Evolutionary conservation across 2,797 vertebrate genomes (phyloP).

Genomic region (Anniella stebbinsi): DNA sequence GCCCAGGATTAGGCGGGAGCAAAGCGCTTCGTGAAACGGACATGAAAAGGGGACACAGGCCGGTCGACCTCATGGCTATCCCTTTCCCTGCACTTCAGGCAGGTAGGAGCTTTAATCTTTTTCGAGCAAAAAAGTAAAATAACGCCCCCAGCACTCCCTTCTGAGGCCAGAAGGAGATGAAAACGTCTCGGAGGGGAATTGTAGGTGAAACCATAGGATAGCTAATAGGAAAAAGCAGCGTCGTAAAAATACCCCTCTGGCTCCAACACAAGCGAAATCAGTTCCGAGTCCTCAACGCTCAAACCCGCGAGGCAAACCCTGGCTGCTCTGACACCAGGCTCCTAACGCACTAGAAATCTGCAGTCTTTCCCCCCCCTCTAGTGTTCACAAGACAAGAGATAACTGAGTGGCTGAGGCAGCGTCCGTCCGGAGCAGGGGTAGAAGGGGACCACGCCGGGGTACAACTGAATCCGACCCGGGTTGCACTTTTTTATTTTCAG

Average conservation of each 20-base stretch:
- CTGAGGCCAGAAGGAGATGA: not conserved
- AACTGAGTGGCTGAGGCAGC: not conserved
- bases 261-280: not conserved
- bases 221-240: not conserved
- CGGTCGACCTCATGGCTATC: not conserved
- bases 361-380: not conserved
- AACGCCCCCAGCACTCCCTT: not conserved
- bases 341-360: fast-evolving
- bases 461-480: not conserved
- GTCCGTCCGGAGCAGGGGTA: not conserved
- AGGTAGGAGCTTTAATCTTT: not conserved
- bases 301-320: too few relatives aligned
- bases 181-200: not conserved
- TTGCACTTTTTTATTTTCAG: conserved; percentile 75
- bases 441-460: not conserved
- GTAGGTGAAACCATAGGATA: too few relatives aligned
- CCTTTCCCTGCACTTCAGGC: too few relatives aligned
- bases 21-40: not conserved
- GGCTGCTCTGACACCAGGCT: not conserved
- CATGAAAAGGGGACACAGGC: not conserved
- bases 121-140: not conserved
- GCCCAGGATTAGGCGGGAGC: fast-evolving
- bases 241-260: not conserved
- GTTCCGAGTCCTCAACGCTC: fast-evolving
- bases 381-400: not conserved